phyloP scores from a whole-genome alignment of 2,888 invertebrate genomes.

The Coronaproctus castanopsis region DNA sequence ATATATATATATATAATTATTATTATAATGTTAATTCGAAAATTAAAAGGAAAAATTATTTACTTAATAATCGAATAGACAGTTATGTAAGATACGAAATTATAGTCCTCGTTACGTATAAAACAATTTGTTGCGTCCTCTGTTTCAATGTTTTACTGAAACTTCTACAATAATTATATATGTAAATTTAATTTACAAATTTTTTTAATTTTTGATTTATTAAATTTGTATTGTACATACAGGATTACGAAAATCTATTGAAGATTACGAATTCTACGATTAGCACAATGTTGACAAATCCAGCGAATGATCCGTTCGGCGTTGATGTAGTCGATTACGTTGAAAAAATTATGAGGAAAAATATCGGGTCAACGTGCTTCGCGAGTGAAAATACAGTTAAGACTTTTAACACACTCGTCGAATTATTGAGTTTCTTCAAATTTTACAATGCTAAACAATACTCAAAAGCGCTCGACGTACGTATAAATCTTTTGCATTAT shows the following conservation, averaged over 20 bases:
- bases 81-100: too few species aligned
- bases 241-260: neutral
- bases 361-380: neutral
- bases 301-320: neutral
- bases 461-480: neutral
- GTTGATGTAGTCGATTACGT: neutral
- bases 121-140: too few species aligned
- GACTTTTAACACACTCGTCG: neutral
- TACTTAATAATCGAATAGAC: too few species aligned
- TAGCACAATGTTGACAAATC: neutral
- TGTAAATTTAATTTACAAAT: too few species aligned
- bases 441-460: neutral
- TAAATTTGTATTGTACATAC: too few species aligned
- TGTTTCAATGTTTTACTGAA: too few species aligned
- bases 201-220: too few species aligned
- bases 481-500: neutral
- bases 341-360: neutral
- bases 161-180: too few species aligned
- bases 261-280: neutral
- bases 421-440: neutral
- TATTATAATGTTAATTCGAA: too few species aligned
- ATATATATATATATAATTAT: too few species aligned
- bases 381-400: neutral
- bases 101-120: too few species aligned
- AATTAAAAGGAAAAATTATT: too few species aligned